These are phyloP conservation scores for Pollenia angustigena DNA, from an alignment of 2,888 invertebrate species.

Conservation along the genomic window DNA sequence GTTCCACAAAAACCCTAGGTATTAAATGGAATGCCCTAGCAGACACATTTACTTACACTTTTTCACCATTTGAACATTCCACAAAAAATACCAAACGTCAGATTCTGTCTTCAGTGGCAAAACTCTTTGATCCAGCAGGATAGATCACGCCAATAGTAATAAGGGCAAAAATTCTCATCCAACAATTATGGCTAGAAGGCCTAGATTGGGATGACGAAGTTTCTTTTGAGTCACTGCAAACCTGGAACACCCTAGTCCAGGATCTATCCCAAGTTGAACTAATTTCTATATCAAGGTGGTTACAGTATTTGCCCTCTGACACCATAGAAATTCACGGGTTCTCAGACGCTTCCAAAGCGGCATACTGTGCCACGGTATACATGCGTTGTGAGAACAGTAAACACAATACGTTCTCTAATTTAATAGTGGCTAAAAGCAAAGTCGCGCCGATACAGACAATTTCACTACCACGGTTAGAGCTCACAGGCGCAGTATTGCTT, in stretches of 20 bases:
- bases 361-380: too few species aligned
- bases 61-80: neutral
- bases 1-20: neutral
- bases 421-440: constrained; percentile 16
- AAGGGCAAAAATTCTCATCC: too few species aligned
- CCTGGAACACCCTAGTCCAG: neutral
- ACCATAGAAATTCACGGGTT: neutral
- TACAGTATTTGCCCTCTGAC: neutral
- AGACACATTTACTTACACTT: neutral
- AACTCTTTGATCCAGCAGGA: neutral
- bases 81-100: neutral
- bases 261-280: neutral
- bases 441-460: neutral
- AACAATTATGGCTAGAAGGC: neutral
- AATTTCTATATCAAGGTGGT: neutral
- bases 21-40: neutral
- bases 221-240: neutral
- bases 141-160: too few species aligned
- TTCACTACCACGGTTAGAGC: too few species aligned
- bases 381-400: neutral
- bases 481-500: too few species aligned
- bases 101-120: constrained; percentile 7
- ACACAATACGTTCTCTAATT: neutral
- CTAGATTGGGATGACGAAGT: constrained; percentile 8
- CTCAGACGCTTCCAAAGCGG: neutral